Evolutionary conservation across 2,113 vertebrate species (phyloP).

Genomic region (Oryzias melastigma): DNA sequence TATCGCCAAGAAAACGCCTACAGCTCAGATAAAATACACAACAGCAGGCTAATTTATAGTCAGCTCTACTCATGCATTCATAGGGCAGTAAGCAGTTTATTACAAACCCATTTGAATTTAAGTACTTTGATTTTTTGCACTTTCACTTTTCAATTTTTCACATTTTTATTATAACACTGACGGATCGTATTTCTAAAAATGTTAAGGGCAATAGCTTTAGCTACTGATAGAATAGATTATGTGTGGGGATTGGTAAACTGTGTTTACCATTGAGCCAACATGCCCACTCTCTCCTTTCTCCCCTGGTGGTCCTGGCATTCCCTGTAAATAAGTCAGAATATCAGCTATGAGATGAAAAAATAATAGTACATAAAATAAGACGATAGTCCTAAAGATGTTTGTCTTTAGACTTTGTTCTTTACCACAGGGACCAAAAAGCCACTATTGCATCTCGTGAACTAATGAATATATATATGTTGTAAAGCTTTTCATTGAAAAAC

Average conservation of each 20-base stretch:
- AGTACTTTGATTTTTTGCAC: neutral
- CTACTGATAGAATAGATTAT: neutral
- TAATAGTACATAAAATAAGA: neutral
- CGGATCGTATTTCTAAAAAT: neutral
- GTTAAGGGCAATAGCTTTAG: no score
- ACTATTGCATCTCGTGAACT: no score
- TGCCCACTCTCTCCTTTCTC: slow-evolving; percentile 91
- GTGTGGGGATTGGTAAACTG: slow-evolving; percentile 9
- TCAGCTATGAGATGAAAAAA: neutral
- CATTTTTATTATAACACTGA: neutral
- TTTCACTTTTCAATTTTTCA: neutral
- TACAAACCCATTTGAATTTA: neutral
- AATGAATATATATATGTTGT: neutral
- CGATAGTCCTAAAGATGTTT: no score
- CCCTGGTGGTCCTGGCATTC: slow-evolving; percentile 87
- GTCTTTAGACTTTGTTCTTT: no score
- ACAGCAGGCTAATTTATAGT: neutral
- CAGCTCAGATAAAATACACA: neutral
- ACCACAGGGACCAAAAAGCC: no score
- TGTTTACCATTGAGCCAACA: slow-evolving; percentile 85
- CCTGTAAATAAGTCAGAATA: slow-evolving; percentile 73
- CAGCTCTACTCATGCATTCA: neutral
- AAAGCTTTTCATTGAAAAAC: neutral
- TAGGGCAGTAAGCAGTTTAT: neutral
- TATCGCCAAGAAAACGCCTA: neutral